Conservation (phyloP, 2,113 vertebrate genomes). For the Pelmatolapia mariae region DNA sequence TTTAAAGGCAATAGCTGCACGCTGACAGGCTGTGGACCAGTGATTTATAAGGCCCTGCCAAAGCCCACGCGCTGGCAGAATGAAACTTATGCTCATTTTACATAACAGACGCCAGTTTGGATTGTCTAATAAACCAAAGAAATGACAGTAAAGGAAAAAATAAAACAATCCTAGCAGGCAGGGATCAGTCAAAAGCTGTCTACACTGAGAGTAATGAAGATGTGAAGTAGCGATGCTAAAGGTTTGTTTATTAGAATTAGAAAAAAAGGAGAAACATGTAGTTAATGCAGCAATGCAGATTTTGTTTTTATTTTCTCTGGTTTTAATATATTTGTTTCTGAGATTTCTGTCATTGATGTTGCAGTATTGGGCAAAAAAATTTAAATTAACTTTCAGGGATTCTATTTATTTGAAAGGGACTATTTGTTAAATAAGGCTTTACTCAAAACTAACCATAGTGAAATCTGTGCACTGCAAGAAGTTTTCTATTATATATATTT, state of each 20-base stretch:
- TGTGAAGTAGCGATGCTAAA: background rate
- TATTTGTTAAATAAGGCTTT: background rate
- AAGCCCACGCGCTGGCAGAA: conserved; percentile 24
- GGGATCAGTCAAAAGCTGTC: conserved; percentile 34
- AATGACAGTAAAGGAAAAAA: conserved; percentile 20
- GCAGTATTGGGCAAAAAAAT: background rate
- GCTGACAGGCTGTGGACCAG: conserved; percentile 65
- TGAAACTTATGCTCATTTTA: conserved; percentile 52
- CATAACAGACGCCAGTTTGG: conserved; percentile 46
- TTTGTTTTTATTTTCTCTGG: background rate
- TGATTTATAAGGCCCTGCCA: conserved; percentile 72
- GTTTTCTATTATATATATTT: background rate
- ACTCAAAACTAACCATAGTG: background rate
- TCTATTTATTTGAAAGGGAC: background rate
- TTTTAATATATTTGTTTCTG: background rate
- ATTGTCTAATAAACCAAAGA: conserved; percentile 55
- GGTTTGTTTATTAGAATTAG: background rate
- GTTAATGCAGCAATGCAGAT: background rate
- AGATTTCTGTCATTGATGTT: background rate
- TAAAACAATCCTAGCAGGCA: conserved; percentile 5
- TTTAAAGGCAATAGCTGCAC: conserved; percentile 58
- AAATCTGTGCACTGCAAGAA: too few species aligned
- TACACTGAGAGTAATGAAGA: background rate
- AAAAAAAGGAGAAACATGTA: background rate
- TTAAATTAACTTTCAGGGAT: background rate